Evolutionary conservation across 2,113 vertebrate species (phyloP).

Genomic region (Nerophis ophidion): DNA sequence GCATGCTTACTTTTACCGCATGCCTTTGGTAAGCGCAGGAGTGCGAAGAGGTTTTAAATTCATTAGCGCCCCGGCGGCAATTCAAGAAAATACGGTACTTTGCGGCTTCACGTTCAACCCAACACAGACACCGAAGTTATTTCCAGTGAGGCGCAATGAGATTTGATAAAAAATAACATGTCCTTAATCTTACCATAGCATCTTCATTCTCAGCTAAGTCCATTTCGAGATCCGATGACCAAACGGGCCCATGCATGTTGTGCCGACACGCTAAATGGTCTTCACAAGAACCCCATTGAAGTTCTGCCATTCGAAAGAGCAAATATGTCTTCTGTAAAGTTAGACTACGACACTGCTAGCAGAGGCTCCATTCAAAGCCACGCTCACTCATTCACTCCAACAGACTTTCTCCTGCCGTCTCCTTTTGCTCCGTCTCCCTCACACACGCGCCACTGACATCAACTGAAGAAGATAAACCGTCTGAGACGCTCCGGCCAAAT

Average conservation of each 20-base stretch:
- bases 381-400: slow-evolving; percentile 30
- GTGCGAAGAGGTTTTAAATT: no score
- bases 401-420: slow-evolving; percentile 8
- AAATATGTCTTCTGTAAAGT: slow-evolving; percentile 1
- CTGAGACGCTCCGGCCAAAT: slow-evolving; percentile 62
- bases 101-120: not conserved
- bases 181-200: slow-evolving; percentile 36
- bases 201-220: slow-evolving; percentile 47
- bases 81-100: no score
- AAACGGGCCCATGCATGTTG: slow-evolving; percentile 47
- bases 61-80: no score
- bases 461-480: slow-evolving; percentile 57
- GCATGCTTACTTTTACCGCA: no score
- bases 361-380: slow-evolving; percentile 10
- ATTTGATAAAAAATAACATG: not conserved
- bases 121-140: not conserved
- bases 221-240: slow-evolving; percentile 44
- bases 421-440: slow-evolving; percentile 16
- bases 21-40: no score
- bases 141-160: not conserved
- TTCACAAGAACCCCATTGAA: slow-evolving; percentile 5
- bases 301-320: slow-evolving; percentile 1
- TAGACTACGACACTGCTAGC: slow-evolving; percentile 1
- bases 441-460: slow-evolving; percentile 42
- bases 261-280: slow-evolving; percentile 19